Conservation (phyloP, 2,888 invertebrate species). For the Ectemnius cavifrons region DNA sequence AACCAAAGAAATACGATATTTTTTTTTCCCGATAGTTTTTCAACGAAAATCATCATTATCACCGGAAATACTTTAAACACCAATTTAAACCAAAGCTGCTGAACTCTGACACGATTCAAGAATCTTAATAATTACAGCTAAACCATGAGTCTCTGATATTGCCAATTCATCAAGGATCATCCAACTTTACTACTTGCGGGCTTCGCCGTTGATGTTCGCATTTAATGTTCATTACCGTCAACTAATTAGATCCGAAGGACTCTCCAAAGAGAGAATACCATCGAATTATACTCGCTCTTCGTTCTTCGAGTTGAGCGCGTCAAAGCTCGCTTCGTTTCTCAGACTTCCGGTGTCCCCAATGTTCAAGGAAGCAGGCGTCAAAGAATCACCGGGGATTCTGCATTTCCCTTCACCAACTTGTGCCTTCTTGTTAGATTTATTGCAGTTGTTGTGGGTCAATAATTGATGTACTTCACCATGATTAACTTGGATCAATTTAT, state of each 20-base stretch:
- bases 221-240: slow-evolving; percentile 18
- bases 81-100: too few species aligned
- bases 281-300: neutral
- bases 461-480: too few species aligned
- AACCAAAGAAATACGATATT: too few species aligned
- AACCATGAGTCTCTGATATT: neutral
- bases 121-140: neutral
- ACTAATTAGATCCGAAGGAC: slow-evolving; percentile 28
- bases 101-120: too few species aligned
- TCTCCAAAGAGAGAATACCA: slow-evolving; percentile 9
- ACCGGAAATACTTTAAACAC: too few species aligned
- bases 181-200: neutral
- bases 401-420: slow-evolving; percentile 10
- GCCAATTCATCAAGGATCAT: slow-evolving; percentile 6
- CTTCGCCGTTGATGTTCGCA: slow-evolving; percentile 13
- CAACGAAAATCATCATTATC: too few species aligned
- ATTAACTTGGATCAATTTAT: too few species aligned
- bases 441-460: too few species aligned
- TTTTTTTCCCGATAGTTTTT: too few species aligned
- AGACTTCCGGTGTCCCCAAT: neutral
- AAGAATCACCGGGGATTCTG: slow-evolving; percentile 9
- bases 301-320: neutral
- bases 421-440: too few species aligned
- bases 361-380: too few species aligned
- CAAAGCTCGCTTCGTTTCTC: slow-evolving; percentile 10